These are phyloP conservation scores for Girardinus metallicus DNA, from an alignment of 2,797 vertebrate species.

Conservation along the genomic window DNA sequence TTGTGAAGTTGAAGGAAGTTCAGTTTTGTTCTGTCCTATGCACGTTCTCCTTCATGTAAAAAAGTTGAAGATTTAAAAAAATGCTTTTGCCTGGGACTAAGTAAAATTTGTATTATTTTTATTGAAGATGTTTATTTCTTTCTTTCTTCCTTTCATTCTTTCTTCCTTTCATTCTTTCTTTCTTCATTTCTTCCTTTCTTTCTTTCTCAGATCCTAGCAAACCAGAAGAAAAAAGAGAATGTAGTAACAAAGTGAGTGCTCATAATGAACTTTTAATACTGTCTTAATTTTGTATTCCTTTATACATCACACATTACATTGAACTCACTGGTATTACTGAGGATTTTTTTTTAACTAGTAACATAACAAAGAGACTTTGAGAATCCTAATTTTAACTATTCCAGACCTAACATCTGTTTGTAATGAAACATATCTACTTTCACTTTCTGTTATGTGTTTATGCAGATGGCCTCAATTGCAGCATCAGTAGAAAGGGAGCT, in stretches of 20 bases:
- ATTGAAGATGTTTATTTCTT: not conserved
- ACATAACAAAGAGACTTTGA: not conserved
- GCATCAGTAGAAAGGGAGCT: constrained; percentile 76
- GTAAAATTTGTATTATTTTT: not conserved
- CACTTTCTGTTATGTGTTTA: not conserved
- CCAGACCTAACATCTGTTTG: not conserved
- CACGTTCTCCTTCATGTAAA: not conserved
- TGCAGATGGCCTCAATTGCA: constrained; percentile 81
- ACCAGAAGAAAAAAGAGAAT: constrained; percentile 31
- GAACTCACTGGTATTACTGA: not conserved
- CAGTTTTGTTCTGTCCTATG: not conserved
- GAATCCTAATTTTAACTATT: not conserved
- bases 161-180: too few species aligned
- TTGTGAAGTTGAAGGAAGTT: not conserved
- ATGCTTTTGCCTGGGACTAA: not conserved
- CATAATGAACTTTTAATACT: not conserved
- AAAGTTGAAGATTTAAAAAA: not conserved
- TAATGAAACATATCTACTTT: not conserved
- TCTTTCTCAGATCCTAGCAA: constrained; percentile 29
- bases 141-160: too few species aligned
- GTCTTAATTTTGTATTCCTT: constrained; percentile 2
- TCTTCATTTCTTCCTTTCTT: not conserved
- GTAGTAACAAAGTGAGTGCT: constrained; percentile 20
- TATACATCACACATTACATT: not conserved
- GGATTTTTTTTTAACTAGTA: not conserved